These are phyloP conservation scores for Salpingus planirostris DNA, from an alignment of 2,888 invertebrate species.

Conservation along the genomic window DNA sequence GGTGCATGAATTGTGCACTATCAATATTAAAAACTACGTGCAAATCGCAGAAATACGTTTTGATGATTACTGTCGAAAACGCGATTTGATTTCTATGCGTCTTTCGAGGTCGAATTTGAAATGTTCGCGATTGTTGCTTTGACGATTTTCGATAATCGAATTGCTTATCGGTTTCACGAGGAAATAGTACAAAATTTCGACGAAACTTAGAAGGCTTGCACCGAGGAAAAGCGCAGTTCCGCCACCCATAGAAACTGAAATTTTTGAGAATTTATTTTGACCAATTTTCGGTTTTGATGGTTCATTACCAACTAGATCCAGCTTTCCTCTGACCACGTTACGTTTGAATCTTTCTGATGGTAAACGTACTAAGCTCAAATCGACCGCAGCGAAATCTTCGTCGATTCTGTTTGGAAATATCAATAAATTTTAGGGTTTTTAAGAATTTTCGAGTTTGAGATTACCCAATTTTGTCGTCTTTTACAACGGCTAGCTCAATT, in stretches of 20 bases:
- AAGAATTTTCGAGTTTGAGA: no score
- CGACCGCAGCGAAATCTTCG: conserved; percentile 40
- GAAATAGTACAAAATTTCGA: conserved; percentile 50
- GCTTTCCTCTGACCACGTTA: conserved; percentile 51
- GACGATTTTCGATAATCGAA: no score
- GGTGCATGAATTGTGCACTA: no score
- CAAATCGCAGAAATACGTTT: no score
- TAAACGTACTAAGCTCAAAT: conserved; percentile 53
- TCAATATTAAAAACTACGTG: no score
- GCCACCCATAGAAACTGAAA: conserved; percentile 51
- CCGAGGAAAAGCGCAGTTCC: conserved; percentile 52
- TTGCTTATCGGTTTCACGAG: conserved; percentile 21
- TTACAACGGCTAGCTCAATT: conserved; percentile 56
- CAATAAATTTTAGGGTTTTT: no score
- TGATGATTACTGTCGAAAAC: no score
- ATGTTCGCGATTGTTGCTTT: no score
- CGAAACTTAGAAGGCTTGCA: conserved; percentile 50
- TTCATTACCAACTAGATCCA: conserved; percentile 65
- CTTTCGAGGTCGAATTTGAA: no score
- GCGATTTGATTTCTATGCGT: no score
- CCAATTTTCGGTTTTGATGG: neutral
- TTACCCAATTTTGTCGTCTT: conserved; percentile 43
- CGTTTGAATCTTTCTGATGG: conserved; percentile 61
- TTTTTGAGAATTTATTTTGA: no score
- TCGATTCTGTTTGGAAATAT: no score